Percentiles rank a stretch among this genome's conserved stretches.
Evolutionary conservation across 2,113 vertebrate genomes (phyloP).

Genomic region (Oenanthe oenanthe): DNA sequence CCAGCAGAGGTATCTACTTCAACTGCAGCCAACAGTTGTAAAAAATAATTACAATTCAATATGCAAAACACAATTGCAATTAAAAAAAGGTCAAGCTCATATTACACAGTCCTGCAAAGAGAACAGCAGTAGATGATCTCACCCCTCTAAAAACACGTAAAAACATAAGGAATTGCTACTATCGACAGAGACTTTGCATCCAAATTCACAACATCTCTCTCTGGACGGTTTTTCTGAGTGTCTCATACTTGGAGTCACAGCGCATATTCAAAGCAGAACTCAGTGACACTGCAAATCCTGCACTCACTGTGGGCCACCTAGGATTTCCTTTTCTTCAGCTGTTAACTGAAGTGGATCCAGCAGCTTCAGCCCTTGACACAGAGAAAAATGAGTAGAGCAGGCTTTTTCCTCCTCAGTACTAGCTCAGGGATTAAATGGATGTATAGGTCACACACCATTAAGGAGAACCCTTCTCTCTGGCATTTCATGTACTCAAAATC

Average conservation of each 20-base stretch:
- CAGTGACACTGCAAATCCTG: neutral
- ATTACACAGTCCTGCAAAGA: neutral
- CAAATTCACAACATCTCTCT: neutral
- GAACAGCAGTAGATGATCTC: neutral
- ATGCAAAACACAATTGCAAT: neutral
- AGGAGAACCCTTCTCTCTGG: constrained; percentile 6
- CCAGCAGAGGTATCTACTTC: neutral
- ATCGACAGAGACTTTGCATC: neutral
- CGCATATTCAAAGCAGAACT: neutral
- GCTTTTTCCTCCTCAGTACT: neutral
- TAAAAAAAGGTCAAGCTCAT: neutral
- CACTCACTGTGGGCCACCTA: neutral
- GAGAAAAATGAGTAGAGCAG: neutral
- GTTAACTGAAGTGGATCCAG: constrained; percentile 13
- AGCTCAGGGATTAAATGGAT: constrained; percentile 33
- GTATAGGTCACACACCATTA: constrained; percentile 41
- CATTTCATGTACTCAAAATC: neutral
- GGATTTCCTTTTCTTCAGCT: constrained; percentile 16
- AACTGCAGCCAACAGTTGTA: neutral
- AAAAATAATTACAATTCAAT: neutral
- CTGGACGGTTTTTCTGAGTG: neutral
- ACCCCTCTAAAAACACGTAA: neutral
- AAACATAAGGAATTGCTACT: neutral
- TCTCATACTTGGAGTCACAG: neutral
- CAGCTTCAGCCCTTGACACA: constrained; percentile 23